Evolutionary conservation across 2,797 vertebrate species (phyloP), one percentile per base, ranked within the genome.

Genomic region (Tympanoctomys barrerae): DNA sequence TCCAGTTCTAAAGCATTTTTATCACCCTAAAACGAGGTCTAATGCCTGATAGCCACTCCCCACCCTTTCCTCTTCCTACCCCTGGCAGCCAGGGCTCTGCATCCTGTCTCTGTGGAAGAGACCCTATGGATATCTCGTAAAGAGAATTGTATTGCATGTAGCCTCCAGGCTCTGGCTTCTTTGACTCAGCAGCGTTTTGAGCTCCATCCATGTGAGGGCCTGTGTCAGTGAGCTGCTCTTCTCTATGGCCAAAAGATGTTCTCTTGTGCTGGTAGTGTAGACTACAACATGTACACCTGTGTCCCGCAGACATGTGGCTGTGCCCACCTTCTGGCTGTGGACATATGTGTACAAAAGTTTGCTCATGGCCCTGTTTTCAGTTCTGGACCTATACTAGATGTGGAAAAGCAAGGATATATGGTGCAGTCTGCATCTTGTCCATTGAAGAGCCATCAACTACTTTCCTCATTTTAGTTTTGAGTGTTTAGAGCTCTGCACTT

Each of bases 251-350:
- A 16, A 57, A 8, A 7, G 46, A 13, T 39, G 2, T 16, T 78
- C 66, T 6, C 0, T 8, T 0, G 1, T 81, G 19, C 2, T 9
- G 19, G 14, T 4, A 0, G 22, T 31, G 24, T 8, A 9, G 36
- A 39, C 14, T 5, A 0, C 5, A 4, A 2, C 22, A 11, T 19
- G 36, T 16, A 61, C 36, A 14, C 12, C 80, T 22, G 1, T 33
- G 22, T 0, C 10, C 64, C 4, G 0, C 0, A 2, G 33, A 21
- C 28, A 0, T 18, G 11, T 36, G 3, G 7, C 14, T 11, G 19
- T 36, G 49, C 18, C 19, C 5, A 9, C 2, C 42, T 26, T 31
- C 19, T 16, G 49, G 31, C 71, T 46, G 0, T 57, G 85, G 33
- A 36, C 78, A 21, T 59, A 0, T 21, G 33, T 33, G 7, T 2